Evolutionary conservation across 2,113 vertebrate genomes (phyloP).

Genomic region (Mesoclemmys tuberculata): DNA sequence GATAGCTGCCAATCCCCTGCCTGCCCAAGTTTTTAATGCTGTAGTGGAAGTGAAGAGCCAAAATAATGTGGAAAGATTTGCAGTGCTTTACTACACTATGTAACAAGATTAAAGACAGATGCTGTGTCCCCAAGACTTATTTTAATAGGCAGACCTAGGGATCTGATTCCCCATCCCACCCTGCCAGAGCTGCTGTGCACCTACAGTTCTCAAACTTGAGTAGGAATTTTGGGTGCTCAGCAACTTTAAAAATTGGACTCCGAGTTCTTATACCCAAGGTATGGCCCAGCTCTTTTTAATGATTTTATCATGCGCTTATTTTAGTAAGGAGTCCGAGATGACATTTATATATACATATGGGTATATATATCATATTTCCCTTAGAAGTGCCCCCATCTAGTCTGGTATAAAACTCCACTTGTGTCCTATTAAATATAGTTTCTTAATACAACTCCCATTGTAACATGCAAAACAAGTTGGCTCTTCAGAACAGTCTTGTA

Average conservation of each 20-base stretch:
- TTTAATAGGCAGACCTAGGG: neutral
- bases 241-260: fast-evolving
- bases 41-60: conserved; percentile 2
- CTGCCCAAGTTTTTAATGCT: conserved; percentile 21
- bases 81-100: neutral
- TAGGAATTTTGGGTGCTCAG: neutral
- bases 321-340: neutral
- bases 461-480: fast-evolving
- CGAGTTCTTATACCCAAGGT: fast-evolving
- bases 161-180: neutral
- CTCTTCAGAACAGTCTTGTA: neutral
- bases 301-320: neutral
- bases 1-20: conserved; percentile 48
- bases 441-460: neutral
- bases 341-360: neutral
- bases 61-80: conserved; percentile 46
- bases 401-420: fast-evolving
- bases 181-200: fast-evolving
- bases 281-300: neutral
- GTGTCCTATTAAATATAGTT: neutral
- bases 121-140: neutral
- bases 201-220: neutral
- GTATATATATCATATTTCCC: fast-evolving
- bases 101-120: neutral
- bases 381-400: fast-evolving